Evolutionary conservation across 2,888 invertebrate genomes (phyloP), one percentile per base, ranked within the genome.

Genomic region (Zaprionus obscuricornis): DNA sequence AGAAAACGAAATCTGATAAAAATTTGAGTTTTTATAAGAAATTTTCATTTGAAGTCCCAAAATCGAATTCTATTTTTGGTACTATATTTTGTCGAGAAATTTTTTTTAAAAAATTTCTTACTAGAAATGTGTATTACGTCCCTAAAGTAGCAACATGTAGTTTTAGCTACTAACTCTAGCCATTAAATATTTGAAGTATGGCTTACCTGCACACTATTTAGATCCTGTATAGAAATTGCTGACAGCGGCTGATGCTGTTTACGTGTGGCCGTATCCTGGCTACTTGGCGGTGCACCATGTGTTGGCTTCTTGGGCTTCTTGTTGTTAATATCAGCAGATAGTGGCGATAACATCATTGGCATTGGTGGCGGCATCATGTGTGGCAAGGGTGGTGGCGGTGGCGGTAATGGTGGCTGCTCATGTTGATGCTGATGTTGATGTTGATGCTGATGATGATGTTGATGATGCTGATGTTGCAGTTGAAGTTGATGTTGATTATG

Each of bases 191-290:
- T n/a, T n/a, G n/a, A n/a, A n/a, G n/a, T n/a, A n/a, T n/a, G n/a
- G 18, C 54, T 76, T 72, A 90, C 90, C 87, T 90, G 95, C 0
- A 97, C 96, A 62, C 96, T 95, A 76, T 95, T 94, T 20, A 97
- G 92, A 85, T 97, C 96, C 69, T 96, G 96, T 85, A 95, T 95
- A 88, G 96, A 96, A 89, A 97, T 97, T 46, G 96, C 94, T 0
- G 96, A 95, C n/a, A 96, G 90, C 0, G 96, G 96, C 87, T 96
- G 96, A 64, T 92, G 92, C 47, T 91, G 92, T 69, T 92, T 93
- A 34, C 92, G 90, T 13, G 90, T 90, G 27, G 91, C 91, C 14
- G 90, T 84, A 58, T 91, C 90, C 72, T 88, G 89, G 68, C 87
- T 87, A 34, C 75, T 78, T 55, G 85, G 62, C 26, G 66, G 24